phyloP scores from a whole-genome alignment of 2,113 vertebrate genomes.

The Podarcis raffonei region DNA sequence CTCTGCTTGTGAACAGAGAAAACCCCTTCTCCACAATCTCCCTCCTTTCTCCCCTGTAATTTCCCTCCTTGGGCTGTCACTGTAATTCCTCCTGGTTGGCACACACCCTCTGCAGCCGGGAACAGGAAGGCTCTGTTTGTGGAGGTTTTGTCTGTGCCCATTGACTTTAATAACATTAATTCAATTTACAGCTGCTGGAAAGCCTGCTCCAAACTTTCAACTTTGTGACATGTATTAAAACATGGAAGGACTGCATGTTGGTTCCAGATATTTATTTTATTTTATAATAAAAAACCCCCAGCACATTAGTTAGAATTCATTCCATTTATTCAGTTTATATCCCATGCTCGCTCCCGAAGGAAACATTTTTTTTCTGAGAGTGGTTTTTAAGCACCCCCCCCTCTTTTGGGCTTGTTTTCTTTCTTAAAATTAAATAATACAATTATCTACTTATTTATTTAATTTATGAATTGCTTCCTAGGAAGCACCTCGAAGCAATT shows the following conservation, averaged over 20 bases:
- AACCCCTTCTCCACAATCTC: background rate
- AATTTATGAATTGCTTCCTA: too few species aligned
- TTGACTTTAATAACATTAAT: conserved; percentile 1
- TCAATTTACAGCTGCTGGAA: background rate
- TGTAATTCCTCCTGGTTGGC: background rate
- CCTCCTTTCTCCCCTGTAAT: too few species aligned
- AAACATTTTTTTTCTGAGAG: too few species aligned
- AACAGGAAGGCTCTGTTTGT: background rate
- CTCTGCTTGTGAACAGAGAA: background rate
- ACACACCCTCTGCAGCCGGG: background rate
- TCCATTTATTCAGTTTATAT: too few species aligned
- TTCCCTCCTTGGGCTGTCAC: background rate
- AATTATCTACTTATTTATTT: too few species aligned
- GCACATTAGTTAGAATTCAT: background rate
- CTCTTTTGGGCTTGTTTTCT: too few species aligned
- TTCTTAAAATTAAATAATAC: too few species aligned
- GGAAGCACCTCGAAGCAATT: too few species aligned
- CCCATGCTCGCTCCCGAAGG: too few species aligned
- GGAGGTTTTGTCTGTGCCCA: background rate
- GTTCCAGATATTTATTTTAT: background rate
- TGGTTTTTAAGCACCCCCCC: too few species aligned
- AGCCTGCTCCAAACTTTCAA: background rate
- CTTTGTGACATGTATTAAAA: background rate
- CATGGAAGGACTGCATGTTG: background rate
- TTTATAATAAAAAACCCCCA: background rate